These are phyloP conservation scores for Microtus agrestis DNA, from an alignment of 2,797 vertebrate genomes.

Conservation along the genomic window DNA sequence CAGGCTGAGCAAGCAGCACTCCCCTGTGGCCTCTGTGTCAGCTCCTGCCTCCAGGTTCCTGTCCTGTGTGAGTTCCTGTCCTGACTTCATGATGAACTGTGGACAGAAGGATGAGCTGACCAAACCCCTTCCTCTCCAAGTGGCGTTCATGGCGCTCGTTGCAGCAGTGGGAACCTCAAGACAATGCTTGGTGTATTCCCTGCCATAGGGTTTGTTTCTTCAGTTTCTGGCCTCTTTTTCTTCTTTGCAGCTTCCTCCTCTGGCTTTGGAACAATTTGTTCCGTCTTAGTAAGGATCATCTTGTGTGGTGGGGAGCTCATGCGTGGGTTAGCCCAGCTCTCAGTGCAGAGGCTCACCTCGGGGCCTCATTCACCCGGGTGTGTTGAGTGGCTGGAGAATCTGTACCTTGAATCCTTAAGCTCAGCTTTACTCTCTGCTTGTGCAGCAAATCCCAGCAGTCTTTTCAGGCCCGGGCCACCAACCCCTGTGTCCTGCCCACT, in stretches of 20 bases:
- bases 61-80: neutral
- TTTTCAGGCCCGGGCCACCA: neutral
- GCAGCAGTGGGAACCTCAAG: neutral
- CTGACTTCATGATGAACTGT: neutral
- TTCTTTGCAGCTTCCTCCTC: neutral
- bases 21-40: neutral
- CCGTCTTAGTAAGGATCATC: neutral
- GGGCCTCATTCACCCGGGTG: fast-evolving
- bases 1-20: neutral
- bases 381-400: neutral
- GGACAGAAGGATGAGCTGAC: neutral
- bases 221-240: neutral
- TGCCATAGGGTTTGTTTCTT: neutral
- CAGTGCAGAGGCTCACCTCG: too few species aligned
- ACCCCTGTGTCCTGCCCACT: neutral
- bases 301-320: neutral
- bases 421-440: neutral
- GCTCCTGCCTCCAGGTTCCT: neutral
- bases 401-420: neutral
- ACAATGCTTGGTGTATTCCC: neutral
- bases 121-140: neutral
- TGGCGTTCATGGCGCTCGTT: neutral
- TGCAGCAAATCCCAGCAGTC: neutral
- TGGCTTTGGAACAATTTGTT: neutral
- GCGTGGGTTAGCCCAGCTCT: neutral